Conservation (phyloP, 1,140 invertebrate genomes). For the Cheumatopsyche charites region DNA sequence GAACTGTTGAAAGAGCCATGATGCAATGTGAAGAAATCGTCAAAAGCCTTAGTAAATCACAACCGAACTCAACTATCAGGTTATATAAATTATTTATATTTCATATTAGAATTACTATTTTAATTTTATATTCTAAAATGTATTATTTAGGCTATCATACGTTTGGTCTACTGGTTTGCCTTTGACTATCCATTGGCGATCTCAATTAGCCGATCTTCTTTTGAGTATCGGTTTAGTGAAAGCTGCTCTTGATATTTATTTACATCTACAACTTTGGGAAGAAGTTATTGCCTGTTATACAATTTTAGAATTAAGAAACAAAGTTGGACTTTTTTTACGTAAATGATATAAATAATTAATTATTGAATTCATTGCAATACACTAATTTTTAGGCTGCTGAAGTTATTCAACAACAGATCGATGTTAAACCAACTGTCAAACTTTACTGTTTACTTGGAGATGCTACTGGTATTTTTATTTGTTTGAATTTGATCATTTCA, state of each 20-base stretch:
- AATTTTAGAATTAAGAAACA: slow-evolving; percentile 79
- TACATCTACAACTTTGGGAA: slow-evolving; percentile 86
- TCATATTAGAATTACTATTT: too few relatives aligned
- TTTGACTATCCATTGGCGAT: slow-evolving; percentile 76
- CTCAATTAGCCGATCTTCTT: slow-evolving; percentile 79
- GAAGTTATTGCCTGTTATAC: slow-evolving; percentile 92
- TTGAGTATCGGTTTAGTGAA: slow-evolving; percentile 82
- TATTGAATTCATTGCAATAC: not conserved
- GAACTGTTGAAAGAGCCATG: slow-evolving; percentile 86
- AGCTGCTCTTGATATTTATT: slow-evolving; percentile 84
- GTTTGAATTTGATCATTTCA: not conserved
- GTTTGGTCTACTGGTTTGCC: slow-evolving; percentile 72
- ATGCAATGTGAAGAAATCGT: slow-evolving; percentile 84
- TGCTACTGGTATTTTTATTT: slow-evolving; percentile 59
- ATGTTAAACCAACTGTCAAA: slow-evolving; percentile 81
- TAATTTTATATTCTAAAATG: too few relatives aligned
- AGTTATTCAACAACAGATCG: slow-evolving; percentile 82
- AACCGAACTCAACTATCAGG: slow-evolving; percentile 37
- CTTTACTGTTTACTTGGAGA: slow-evolving; percentile 85
- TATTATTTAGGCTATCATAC: slow-evolving; percentile 58
- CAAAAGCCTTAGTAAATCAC: slow-evolving; percentile 52
- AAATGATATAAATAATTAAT: not conserved
- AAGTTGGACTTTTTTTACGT: slow-evolving; percentile 60
- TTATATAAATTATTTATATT: not conserved
- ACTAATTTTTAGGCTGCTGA: slow-evolving; percentile 75